These are phyloP conservation scores for Microctonus brassicae DNA, from an alignment of 2,888 invertebrate species.

Conservation along the genomic window DNA sequence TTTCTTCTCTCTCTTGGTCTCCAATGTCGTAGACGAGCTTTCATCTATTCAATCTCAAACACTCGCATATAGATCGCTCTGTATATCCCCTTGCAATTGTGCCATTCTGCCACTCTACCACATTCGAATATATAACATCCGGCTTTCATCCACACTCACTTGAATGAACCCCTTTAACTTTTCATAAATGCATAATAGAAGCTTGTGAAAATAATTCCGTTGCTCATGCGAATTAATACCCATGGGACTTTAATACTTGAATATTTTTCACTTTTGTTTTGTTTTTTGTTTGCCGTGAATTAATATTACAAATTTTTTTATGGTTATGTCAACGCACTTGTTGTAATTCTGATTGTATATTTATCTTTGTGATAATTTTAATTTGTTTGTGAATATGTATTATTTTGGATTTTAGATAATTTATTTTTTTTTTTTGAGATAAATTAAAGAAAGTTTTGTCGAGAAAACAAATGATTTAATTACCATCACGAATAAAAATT, in stretches of 20 bases:
- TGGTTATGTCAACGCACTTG: too few species aligned
- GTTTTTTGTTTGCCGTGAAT: not conserved
- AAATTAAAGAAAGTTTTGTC: not conserved
- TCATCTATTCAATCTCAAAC: constrained; percentile 38
- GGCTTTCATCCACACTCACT: constrained; percentile 32
- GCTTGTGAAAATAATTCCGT: constrained; percentile 32
- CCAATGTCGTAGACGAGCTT: constrained; percentile 37
- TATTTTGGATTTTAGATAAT: too few species aligned
- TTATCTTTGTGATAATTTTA: too few species aligned
- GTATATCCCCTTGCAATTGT: not conserved
- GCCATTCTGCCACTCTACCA: constrained; percentile 33
- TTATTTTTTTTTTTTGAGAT: too few species aligned
- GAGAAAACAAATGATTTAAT: not conserved
- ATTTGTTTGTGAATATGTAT: too few species aligned
- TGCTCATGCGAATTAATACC: not conserved
- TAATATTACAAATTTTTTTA: too few species aligned
- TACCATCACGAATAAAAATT: too few species aligned
- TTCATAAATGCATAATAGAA: constrained; percentile 25
- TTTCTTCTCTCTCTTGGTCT: too few species aligned
- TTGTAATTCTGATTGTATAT: too few species aligned
- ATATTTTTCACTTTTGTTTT: constrained; percentile 46
- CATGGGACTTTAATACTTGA: constrained; percentile 15
- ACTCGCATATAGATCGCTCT: not conserved
- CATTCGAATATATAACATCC: constrained; percentile 38
- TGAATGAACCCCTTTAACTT: constrained; percentile 28